These are phyloP conservation scores for Thymelicus lineola DNA, from an alignment of 2,888 invertebrate species.

Conservation along the genomic window DNA sequence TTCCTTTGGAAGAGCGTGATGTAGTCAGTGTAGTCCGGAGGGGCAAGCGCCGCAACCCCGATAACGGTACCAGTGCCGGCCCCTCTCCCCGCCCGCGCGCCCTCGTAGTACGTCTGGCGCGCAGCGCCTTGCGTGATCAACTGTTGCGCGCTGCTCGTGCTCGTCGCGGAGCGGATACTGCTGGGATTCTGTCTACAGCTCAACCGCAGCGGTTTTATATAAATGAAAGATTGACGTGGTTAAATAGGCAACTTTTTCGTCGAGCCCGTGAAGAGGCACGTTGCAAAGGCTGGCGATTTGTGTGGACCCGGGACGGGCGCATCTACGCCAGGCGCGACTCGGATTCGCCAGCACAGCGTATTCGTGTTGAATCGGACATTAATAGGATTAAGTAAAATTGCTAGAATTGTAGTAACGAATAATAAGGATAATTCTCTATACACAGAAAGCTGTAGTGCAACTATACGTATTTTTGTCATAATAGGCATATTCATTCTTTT, in stretches of 20 bases:
- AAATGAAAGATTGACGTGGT: no score
- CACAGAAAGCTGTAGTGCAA: no score
- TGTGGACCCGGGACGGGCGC: no score
- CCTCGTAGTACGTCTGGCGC: not conserved
- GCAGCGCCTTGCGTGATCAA: not conserved
- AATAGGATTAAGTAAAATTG: not conserved
- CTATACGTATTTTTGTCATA: no score
- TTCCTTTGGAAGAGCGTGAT: not conserved
- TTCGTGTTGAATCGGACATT: not conserved
- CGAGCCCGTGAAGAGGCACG: not conserved
- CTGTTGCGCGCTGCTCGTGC: not conserved
- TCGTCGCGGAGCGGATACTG: not conserved
- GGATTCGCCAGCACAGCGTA: not conserved
- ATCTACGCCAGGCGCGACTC: not conserved
- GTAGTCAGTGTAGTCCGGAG: not conserved
- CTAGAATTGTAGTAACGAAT: not conserved
- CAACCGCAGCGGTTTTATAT: not conserved
- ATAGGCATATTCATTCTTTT: no score
- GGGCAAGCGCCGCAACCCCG: not conserved
- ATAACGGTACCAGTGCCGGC: not conserved
- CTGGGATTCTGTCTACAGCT: not conserved
- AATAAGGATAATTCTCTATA: not conserved
- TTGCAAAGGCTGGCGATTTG: not conserved
- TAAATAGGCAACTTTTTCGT: not conserved
- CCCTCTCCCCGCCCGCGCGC: not conserved